phyloP scores from a whole-genome alignment of 2,888 invertebrate genomes.

The Hirtodrosophila histrioides region DNA sequence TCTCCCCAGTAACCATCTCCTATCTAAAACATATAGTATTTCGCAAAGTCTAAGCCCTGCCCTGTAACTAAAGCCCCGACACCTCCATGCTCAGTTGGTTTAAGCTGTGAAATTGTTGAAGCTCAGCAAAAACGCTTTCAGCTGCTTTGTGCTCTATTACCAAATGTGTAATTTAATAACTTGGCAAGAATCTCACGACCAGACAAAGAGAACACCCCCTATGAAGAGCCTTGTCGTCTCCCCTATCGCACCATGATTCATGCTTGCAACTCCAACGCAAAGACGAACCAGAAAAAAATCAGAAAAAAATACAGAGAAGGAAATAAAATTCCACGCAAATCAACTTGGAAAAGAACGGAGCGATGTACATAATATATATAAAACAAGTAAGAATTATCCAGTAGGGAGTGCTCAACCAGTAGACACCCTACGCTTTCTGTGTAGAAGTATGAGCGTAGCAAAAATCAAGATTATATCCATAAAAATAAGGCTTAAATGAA shows the following conservation, averaged over 20 bases:
- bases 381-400: not conserved
- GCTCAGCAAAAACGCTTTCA: slow-evolving; percentile 11
- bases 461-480: no score
- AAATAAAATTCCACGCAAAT: slow-evolving; percentile 78
- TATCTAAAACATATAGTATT: no score
- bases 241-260: slow-evolving; percentile 40
- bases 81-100: no score
- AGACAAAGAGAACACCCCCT: slow-evolving; percentile 22
- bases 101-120: slow-evolving; percentile 14
- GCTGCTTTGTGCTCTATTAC: slow-evolving; percentile 18
- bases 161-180: slow-evolving; percentile 47
- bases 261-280: slow-evolving; percentile 53
- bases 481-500: no score
- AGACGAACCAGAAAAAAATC: slow-evolving; percentile 5
- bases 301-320: slow-evolving; percentile 41
- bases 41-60: no score
- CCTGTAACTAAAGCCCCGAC: no score
- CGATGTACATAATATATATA: slow-evolving; percentile 26
- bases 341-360: slow-evolving; percentile 65
- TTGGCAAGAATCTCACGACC: slow-evolving; percentile 35
- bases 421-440: no score
- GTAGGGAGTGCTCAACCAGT: no score
- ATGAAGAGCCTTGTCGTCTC: slow-evolving; percentile 14
- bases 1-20: no score
- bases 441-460: no score